Evolutionary conservation across 2,113 vertebrate species (phyloP), one percentile per base, ranked within the genome.

Genomic region (Amazona guildingii): DNA sequence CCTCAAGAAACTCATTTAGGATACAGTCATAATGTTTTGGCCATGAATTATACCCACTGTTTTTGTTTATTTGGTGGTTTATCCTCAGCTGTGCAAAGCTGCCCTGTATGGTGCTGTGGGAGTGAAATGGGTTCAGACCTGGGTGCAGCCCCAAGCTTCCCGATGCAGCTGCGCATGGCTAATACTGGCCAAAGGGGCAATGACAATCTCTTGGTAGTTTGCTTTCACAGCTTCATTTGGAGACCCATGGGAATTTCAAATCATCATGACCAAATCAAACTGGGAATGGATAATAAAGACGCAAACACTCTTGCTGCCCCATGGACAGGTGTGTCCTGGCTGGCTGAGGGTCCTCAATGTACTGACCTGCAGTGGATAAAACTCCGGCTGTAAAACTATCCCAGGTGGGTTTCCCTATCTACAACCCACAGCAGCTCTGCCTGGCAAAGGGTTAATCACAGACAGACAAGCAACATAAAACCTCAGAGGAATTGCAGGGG

Each of bases 401-500:
- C 4, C 41, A 43, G 70, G 59, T n/a, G 48, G 21, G 13, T 43
- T 88, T 92, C 49, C 52, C 14, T 15, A 75, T 3, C 72, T 80
- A 15, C 23, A 90, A 33, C 41, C 69, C 79, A 92, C 61, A 76
- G 51, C 24, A 74, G 74, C 37, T 90, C 35, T 94, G 92, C 44
- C 66, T 87, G 77, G 35, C 51, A 54, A 84, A 92, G 80, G 48
- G 52, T 83, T 78, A 69, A 80, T 37, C 62, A 92, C 39, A 69
- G 49, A 59, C 13, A 59, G 55, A 91, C 5, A 6, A 88, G 82
- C 49, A 82, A 92, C 72, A 79, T 41, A 76, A 95, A 94, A 55
- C 80, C 91, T 92, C 43, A 75, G 80, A 81, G 79, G 92, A 88
- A 90, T 61, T 76, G 35, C 28, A 63, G 68, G 25, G 57, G 31